Evolutionary conservation across 2,888 invertebrate genomes (phyloP), one percentile per base, ranked within the genome.

Genomic region (Crioceris asparagi): DNA sequence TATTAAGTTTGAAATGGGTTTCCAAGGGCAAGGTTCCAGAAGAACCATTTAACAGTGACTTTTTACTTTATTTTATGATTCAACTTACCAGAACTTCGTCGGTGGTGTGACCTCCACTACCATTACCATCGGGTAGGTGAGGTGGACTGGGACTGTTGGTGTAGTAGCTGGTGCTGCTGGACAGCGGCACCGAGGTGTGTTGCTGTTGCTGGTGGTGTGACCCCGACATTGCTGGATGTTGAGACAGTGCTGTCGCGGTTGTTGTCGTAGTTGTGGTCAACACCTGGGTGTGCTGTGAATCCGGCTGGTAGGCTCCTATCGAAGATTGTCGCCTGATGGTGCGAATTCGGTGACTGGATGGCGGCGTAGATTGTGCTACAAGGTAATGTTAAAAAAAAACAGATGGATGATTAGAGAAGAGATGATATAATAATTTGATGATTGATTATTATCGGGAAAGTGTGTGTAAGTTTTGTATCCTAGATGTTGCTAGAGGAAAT

Each of bases 121-220:
- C 32, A 32, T 39, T 19, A 15, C 29, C 38, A 27, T 32, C 66
- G 56, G 47, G 59, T 67, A 50, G 46, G 27, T 74, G 72, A 4
- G 75, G 75, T 23, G 75, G 75, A 52, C 72, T 71, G 36, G 75
- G 74, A 44, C 74, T 74, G 60, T 75, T 75, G 25, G 74, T 75
- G 55, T 75, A 75, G 61, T 75, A 75, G 49, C 73, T 74, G 36
- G 65, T 65, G 47, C 62, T 62, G 50, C 63, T 63, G 14, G 63
- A 64, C 33, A 65, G 56, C 7, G 62, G 61, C 40, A 60, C 57
- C 36, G 38, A 41, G 16, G 41, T 39, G 45, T 41, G 48, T 39
- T 38, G 43, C n/a, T n/a, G n/a, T n/a, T 36, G 42, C 32, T 32
- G 44, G 39, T 34, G 38, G 40, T 11, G 49, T 36, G 29, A 40